Evolutionary conservation across 2,113 vertebrate species (phyloP).

Genomic region (Lophius piscatorius): DNA sequence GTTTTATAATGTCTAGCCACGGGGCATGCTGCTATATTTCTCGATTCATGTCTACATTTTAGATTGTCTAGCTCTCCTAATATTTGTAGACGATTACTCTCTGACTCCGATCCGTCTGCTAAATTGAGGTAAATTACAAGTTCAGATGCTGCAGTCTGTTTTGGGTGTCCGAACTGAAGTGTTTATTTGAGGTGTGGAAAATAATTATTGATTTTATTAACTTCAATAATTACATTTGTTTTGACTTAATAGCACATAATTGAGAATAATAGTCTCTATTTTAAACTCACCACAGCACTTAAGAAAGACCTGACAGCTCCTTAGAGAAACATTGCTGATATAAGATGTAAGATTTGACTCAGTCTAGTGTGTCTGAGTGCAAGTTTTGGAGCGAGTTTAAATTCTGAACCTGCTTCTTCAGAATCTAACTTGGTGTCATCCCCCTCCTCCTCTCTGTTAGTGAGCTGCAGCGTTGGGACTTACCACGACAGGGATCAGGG

Average conservation of each 20-base stretch:
- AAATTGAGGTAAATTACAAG: conserved; percentile 40
- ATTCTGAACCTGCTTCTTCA: not conserved
- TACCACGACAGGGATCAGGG: conserved; percentile 82
- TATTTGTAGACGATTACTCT: conserved; percentile 5
- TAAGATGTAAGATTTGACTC: too few relatives aligned
- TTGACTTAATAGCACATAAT: not conserved
- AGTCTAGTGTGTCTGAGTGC: too few relatives aligned
- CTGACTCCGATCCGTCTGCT: conserved; percentile 29
- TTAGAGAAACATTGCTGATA: not conserved
- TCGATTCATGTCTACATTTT: conserved; percentile 50
- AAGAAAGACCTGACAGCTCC: not conserved
- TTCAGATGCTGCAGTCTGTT: conserved; percentile 27
- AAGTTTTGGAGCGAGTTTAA: not conserved
- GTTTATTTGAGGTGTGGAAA: conserved; percentile 33
- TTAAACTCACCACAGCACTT: too few relatives aligned
- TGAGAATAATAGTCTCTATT: not conserved
- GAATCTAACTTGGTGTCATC: not conserved
- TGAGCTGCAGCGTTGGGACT: conserved; percentile 83
- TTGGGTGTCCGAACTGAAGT: conserved; percentile 18
- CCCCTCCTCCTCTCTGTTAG: conserved; percentile 60
- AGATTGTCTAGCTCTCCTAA: conserved; percentile 17
- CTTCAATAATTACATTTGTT: conserved; percentile 4
- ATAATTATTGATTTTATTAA: conserved; percentile 11
- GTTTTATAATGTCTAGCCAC: conserved; percentile 44
- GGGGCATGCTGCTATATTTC: conserved; percentile 34